Conservation (phyloP, 1,140 invertebrate species). For the Caenorhabditis latens region DNA sequence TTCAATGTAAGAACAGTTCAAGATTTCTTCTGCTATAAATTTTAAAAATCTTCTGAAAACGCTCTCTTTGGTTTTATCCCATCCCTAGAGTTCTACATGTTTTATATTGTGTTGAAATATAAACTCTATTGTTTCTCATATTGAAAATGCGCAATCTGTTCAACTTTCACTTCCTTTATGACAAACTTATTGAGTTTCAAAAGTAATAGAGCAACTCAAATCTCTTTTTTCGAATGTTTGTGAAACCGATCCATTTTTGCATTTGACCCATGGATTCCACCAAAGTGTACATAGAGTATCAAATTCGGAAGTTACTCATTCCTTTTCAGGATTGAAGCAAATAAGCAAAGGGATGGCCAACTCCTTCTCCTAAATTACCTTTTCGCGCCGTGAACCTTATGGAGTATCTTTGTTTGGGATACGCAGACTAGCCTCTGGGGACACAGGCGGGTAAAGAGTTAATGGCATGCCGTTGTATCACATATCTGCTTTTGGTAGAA, state of each 20-base stretch:
- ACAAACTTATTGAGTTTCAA: neutral
- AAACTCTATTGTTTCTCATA: too few species aligned
- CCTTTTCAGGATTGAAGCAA: constrained; percentile 16
- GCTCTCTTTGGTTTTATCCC: too few species aligned
- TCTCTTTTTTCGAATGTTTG: neutral
- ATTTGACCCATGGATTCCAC: constrained; percentile 12
- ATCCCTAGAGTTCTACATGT: too few species aligned
- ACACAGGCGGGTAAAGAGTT: constrained; percentile 54
- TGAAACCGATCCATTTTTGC: constrained; percentile 31
- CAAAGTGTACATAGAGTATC: constrained; percentile 2
- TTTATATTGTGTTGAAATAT: too few species aligned
- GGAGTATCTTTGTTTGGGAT: neutral
- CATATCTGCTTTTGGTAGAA: constrained; percentile 49
- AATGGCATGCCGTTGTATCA: constrained; percentile 50
- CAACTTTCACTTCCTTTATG: too few species aligned
- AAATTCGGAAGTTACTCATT: constrained; percentile 35
- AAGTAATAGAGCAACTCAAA: neutral
- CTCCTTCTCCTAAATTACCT: constrained; percentile 46
- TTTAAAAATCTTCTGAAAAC: too few species aligned
- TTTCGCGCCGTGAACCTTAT: constrained; percentile 28
- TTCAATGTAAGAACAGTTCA: too few species aligned
- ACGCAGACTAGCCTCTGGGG: constrained; percentile 44
- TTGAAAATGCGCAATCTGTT: too few species aligned
- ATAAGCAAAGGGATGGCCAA: neutral
- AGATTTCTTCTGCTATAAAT: too few species aligned